A percentile compares a stretch with the other conserved stretches of the same genome.
These are phyloP conservation scores for Lasioglossum leucozonium DNA, from an alignment of 2,888 invertebrate species.

Conservation along the genomic window DNA sequence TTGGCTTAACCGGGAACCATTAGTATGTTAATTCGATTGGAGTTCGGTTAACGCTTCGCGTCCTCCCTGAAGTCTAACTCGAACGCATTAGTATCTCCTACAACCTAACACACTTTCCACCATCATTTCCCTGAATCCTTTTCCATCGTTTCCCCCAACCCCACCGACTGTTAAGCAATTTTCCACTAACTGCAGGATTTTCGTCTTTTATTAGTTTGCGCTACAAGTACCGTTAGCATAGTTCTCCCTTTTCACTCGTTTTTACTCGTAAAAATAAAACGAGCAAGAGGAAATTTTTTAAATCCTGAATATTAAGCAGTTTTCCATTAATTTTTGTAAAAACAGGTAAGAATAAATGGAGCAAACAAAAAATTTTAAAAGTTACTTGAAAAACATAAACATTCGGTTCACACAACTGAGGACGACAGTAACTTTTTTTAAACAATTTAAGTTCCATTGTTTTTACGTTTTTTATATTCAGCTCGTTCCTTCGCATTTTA, in stretches of 20 bases:
- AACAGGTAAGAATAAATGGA: too few relatives aligned
- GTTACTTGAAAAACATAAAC: too few relatives aligned
- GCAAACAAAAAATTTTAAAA: too few relatives aligned
- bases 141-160: conserved; percentile 7
- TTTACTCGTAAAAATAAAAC: too few relatives aligned
- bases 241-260: not conserved
- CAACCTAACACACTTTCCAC: not conserved
- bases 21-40: conserved; percentile 74
- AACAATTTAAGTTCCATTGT: too few relatives aligned
- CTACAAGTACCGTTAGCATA: not conserved
- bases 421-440: too few relatives aligned
- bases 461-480: not conserved
- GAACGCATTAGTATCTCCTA: conserved; percentile 57
- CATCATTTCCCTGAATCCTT: conserved; percentile 12
- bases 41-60: conserved; percentile 65
- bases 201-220: not conserved
- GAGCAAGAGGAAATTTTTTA: too few relatives aligned
- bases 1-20: conserved; percentile 63
- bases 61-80: conserved; percentile 48
- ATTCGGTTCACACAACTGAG: too few relatives aligned
- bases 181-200: not conserved
- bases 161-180: not conserved
- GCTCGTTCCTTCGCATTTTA: not conserved
- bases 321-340: too few relatives aligned
- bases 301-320: not conserved